phyloP scores from a whole-genome alignment of 1,140 invertebrate genomes.

The Halotydeus destructor region DNA sequence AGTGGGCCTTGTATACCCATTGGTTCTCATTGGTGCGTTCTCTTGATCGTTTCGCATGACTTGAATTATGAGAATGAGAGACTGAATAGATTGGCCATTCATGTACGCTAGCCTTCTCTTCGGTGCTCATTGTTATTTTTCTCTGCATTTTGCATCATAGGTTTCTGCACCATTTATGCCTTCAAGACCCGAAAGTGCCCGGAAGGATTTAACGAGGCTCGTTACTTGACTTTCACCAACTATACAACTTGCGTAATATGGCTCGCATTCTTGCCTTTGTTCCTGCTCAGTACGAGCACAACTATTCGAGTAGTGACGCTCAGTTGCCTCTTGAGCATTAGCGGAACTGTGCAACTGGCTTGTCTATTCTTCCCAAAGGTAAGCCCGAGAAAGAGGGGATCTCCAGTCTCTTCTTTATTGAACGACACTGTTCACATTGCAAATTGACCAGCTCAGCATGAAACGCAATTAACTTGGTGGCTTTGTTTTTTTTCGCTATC shows the following conservation, averaged over 20 bases:
- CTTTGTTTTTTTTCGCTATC: constrained; percentile 14
- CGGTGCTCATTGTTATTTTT: no score
- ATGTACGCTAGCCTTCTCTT: no score
- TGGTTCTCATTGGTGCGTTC: constrained; percentile 26
- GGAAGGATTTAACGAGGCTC: constrained; percentile 51
- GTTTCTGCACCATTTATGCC: constrained; percentile 45
- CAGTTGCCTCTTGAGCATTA: constrained; percentile 32
- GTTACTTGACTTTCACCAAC: constrained; percentile 50
- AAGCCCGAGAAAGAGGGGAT: constrained; percentile 21
- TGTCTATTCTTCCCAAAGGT: constrained; percentile 22
- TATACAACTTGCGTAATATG: constrained; percentile 55
- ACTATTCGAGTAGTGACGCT: constrained; percentile 32
- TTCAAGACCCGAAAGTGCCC: constrained; percentile 51
- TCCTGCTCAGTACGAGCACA: constrained; percentile 33
- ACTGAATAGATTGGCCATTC: no score
- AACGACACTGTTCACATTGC: constrained; percentile 23
- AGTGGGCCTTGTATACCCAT: constrained; percentile 32
- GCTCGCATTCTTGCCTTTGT: constrained; percentile 50
- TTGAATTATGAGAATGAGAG: no score
- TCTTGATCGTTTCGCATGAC: no score
- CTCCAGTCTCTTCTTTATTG: constrained; percentile 4
- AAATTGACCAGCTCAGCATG: no score
- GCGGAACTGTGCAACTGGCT: constrained; percentile 17
- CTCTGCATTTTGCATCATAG: no score
- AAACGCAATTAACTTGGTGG: constrained; percentile 21